Conservation (phyloP, 2,888 invertebrate genomes). For the Nemotelus pantherinus region DNA sequence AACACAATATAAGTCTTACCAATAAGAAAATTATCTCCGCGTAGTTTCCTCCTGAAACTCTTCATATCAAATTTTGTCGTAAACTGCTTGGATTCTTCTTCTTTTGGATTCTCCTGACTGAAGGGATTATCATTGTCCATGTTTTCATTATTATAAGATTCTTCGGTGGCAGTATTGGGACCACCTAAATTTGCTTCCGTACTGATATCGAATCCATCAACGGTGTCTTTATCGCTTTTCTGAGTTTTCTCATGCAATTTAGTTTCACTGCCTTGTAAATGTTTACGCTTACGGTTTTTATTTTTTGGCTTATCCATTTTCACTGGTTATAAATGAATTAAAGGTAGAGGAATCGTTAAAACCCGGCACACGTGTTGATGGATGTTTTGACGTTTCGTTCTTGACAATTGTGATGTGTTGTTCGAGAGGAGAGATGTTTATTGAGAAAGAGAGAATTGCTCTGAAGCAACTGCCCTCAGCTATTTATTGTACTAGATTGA, state of each 20-base stretch:
- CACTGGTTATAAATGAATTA: not conserved
- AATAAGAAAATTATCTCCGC: slow-evolving; percentile 67
- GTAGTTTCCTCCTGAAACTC: slow-evolving; percentile 70
- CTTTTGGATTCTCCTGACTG: slow-evolving; percentile 45
- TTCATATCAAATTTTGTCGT: slow-evolving; percentile 68
- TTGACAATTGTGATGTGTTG: too few relatives aligned
- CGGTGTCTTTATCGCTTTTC: not conserved
- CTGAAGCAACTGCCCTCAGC: too few relatives aligned
- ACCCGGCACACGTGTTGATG: not conserved
- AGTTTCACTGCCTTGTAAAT: slow-evolving; percentile 58
- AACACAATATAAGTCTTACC: slow-evolving; percentile 62
- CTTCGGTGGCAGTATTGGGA: not conserved
- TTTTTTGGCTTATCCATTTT: not conserved
- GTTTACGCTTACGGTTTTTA: slow-evolving; percentile 58
- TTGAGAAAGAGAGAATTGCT: too few relatives aligned
- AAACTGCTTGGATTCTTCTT: slow-evolving; percentile 54
- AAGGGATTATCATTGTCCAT: slow-evolving; percentile 26
- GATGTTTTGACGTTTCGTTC: not conserved
- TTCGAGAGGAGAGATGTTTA: too few relatives aligned
- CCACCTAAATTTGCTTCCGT: not conserved
- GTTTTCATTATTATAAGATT: not conserved
- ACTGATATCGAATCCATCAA: not conserved
- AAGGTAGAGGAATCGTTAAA: not conserved
- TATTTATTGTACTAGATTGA: too few relatives aligned
- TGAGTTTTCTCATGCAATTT: slow-evolving; percentile 53